Conservation (phyloP, 1,140 invertebrate genomes). For the Pantala flavescens region DNA sequence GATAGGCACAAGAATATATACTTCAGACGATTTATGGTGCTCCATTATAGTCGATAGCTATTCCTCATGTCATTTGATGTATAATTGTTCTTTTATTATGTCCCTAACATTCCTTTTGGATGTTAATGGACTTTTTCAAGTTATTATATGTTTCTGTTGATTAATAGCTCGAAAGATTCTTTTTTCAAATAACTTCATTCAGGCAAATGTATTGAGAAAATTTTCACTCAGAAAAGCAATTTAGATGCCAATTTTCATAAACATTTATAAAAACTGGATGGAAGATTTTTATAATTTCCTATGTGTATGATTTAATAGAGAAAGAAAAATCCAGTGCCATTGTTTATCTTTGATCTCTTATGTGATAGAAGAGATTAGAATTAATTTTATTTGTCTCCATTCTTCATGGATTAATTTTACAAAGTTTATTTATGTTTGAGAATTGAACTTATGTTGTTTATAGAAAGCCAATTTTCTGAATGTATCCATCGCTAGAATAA, state of each 20-base stretch:
- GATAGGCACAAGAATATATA: slow-evolving; percentile 3
- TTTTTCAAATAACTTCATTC: neutral
- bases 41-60: neutral
- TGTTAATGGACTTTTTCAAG: neutral
- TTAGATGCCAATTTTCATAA: neutral
- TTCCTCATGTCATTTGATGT: neutral
- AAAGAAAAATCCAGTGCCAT: neutral
- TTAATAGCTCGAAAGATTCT: neutral
- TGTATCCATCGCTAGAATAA: neutral
- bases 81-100: neutral
- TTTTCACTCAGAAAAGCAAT: neutral
- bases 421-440: neutral
- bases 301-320: neutral
- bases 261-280: neutral
- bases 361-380: neutral
- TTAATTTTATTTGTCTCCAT: neutral
- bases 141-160: neutral
- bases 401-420: neutral
- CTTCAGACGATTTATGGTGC: neutral
- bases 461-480: neutral
- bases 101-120: neutral
- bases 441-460: neutral
- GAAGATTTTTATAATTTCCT: neutral
- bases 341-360: neutral
- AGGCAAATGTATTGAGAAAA: neutral